Evolutionary conservation across 2,113 vertebrate species (phyloP).

Genomic region (Vicugna pacos): DNA sequence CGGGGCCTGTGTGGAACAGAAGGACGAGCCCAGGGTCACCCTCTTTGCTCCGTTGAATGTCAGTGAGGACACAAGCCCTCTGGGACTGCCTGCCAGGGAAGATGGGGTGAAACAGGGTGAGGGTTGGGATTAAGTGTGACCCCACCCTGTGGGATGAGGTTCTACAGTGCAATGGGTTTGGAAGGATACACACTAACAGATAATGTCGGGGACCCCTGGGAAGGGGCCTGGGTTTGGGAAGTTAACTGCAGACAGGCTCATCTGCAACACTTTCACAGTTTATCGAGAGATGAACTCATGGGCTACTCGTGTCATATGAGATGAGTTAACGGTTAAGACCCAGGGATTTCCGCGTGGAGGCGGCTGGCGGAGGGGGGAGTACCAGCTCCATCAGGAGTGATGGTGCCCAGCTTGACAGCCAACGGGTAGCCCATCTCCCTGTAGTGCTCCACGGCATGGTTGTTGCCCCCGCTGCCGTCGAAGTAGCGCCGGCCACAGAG

Average conservation of each 20-base stretch:
- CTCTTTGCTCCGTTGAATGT: not conserved
- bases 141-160: not conserved
- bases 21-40: not conserved
- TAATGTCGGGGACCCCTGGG: not conserved
- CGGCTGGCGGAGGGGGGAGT: not conserved
- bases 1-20: not conserved
- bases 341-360: not conserved
- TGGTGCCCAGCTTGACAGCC: conserved; percentile 98
- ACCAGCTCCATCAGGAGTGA: conserved; percentile 98
- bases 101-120: not conserved
- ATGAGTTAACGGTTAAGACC: not conserved
- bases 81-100: not conserved
- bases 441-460: conserved; percentile 96
- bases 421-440: conserved; percentile 95
- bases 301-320: not conserved
- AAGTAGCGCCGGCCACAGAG: conserved; percentile 98
- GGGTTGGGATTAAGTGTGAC: not conserved
- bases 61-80: not conserved
- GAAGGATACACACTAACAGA: not conserved
- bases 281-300: not conserved
- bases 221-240: not conserved
- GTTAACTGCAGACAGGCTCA: not conserved
- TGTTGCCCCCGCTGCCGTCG: conserved; percentile 97
- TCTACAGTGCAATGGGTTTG: not conserved
- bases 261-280: not conserved